A percentile compares a stretch with the other conserved stretches of the same genome.
Conservation (phyloP, 1,140 invertebrate species). For the Sycophaga agraensis region DNA sequence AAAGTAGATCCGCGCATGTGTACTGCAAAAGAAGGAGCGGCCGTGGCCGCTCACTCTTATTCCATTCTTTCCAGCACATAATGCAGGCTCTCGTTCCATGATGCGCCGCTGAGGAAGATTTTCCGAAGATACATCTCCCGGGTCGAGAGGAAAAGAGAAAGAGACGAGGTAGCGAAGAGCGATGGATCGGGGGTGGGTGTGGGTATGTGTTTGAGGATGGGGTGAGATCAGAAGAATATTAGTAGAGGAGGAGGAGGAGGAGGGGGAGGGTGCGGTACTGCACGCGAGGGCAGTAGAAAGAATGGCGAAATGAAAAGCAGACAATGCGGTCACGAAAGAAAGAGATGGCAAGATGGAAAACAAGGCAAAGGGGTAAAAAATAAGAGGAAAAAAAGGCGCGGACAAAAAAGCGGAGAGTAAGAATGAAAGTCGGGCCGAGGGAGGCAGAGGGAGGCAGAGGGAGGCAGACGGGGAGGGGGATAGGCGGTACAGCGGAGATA, state of each 20-base stretch:
- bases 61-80: background rate
- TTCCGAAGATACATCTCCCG: background rate
- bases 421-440: background rate
- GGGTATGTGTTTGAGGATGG: background rate
- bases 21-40: no score
- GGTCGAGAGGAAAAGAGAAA: background rate
- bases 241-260: no score
- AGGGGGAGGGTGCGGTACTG: background rate
- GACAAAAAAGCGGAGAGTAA: slow-evolving; percentile 4
- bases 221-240: slow-evolving; percentile 13
- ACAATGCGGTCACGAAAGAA: background rate
- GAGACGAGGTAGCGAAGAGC: background rate
- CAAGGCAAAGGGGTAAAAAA: background rate
- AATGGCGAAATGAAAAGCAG: slow-evolving; percentile 15
- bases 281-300: background rate
- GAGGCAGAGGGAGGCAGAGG: background rate
- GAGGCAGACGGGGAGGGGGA: background rate
- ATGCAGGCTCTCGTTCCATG: background rate
- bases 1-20: no score
- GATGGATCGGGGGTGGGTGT: background rate
- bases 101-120: no score
- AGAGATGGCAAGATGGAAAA: slow-evolving; percentile 1
- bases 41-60: background rate
- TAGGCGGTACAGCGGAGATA: background rate
- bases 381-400: background rate